A percentile compares a stretch with the other conserved stretches of the same genome.
These are phyloP conservation scores for Dolichallabes microphthalmus DNA, from an alignment of 2,113 vertebrate species.

Conservation along the genomic window DNA sequence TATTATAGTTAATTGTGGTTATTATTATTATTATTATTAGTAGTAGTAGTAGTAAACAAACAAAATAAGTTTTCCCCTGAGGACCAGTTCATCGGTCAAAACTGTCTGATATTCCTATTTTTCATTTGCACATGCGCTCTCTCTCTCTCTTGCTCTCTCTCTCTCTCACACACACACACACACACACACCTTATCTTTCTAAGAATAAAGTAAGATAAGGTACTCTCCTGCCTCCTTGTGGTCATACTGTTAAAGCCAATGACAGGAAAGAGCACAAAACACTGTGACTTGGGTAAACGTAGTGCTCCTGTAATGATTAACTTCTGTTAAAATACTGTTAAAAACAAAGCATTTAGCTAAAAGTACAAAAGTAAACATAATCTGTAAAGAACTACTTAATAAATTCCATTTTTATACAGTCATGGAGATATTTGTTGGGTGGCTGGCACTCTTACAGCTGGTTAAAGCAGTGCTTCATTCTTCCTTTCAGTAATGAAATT, in stretches of 20 bases:
- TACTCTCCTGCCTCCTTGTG: conserved; percentile 36
- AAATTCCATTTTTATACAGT: neutral
- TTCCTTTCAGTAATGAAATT: too few relatives aligned
- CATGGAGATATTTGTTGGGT: too few relatives aligned
- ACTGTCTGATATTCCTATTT: neutral
- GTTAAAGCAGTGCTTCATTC: too few relatives aligned
- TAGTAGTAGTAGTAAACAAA: neutral
- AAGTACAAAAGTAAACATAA: neutral
- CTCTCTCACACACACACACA: neutral
- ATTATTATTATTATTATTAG: too few relatives aligned
- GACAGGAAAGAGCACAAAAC: neutral
- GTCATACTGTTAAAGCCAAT: neutral
- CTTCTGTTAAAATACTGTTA: neutral
- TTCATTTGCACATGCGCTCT: neutral
- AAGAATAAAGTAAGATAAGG: neutral
- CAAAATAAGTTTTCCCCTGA: neutral
- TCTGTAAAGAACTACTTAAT: neutral
- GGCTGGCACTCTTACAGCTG: too few relatives aligned
- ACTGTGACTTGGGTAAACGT: neutral
- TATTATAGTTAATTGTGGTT: neutral
- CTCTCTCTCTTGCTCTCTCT: neutral
- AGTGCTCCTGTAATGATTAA: neutral
- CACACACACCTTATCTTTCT: neutral
- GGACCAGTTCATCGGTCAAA: neutral
- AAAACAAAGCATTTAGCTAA: neutral